Evolutionary conservation across 2,797 vertebrate species (phyloP).

Genomic region (Novumbra hubbsi): DNA sequence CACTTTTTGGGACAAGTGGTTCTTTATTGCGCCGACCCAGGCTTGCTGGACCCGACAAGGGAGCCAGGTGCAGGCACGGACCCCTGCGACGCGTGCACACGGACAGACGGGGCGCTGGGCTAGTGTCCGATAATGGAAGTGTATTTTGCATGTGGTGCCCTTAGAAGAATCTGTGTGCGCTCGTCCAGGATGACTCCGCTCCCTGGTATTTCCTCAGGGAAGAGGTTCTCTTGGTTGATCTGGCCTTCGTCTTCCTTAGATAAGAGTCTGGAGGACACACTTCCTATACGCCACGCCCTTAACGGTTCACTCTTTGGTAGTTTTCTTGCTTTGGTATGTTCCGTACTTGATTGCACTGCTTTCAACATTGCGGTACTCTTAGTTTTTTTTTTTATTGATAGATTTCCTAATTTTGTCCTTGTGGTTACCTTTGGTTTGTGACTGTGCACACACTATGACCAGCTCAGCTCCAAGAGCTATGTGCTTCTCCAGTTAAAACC

Average conservation of each 20-base stretch:
- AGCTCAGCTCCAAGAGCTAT: background rate
- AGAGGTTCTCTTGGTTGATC: conserved; percentile 30
- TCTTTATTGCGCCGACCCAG: conserved; percentile 17
- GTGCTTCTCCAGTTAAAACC: background rate
- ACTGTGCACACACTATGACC: background rate
- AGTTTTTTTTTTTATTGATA: background rate
- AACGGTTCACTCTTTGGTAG: background rate
- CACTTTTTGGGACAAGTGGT: conserved; percentile 16
- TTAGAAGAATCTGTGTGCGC: conserved; percentile 9
- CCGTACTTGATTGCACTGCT: background rate
- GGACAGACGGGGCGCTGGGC: background rate
- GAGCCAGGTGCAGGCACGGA: conserved; percentile 18
- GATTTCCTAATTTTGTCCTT: background rate
- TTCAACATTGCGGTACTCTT: background rate
- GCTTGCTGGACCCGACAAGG: conserved; percentile 5
- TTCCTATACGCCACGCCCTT: background rate
- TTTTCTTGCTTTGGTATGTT: background rate
- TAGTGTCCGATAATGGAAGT: conserved; percentile 2
- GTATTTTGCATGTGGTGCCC: background rate
- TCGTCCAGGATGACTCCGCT: conserved; percentile 49
- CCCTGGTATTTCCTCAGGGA: conserved; percentile 58
- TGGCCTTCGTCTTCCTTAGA: conserved; percentile 33
- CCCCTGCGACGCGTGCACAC: background rate
- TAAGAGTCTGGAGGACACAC: conserved; percentile 13
- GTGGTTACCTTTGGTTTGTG: background rate